These are phyloP conservation scores for Halichoeres trimaculatus DNA, from an alignment of 2,113 vertebrate species.

Conservation along the genomic window DNA sequence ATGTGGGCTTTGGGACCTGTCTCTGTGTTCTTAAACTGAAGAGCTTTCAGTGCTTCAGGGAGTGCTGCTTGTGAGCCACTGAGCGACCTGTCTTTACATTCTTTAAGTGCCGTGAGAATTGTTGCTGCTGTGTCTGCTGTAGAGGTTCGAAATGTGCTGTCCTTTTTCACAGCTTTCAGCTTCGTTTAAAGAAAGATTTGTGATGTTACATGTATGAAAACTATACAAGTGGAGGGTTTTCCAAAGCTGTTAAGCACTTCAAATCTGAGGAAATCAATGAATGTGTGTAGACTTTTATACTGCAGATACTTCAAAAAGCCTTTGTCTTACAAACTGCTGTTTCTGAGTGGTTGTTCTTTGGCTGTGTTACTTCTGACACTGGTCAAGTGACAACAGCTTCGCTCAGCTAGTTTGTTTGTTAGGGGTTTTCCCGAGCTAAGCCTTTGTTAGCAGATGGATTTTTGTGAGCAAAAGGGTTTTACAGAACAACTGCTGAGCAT, in stretches of 20 bases:
- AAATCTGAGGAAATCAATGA: constrained; percentile 15
- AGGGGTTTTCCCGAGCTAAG: constrained; percentile 63
- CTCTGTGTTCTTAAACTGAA: constrained; percentile 57
- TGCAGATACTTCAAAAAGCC: background rate
- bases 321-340: background rate
- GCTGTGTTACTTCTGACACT: constrained; percentile 4
- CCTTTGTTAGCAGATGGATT: constrained; percentile 66
- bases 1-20: constrained; percentile 61
- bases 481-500: constrained; percentile 60
- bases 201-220: constrained; percentile 40
- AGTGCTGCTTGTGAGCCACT: constrained; percentile 36
- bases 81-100: constrained; percentile 61
- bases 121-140: constrained; percentile 21
- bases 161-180: constrained; percentile 38
- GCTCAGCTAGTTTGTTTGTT: constrained; percentile 50
- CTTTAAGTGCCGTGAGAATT: constrained; percentile 41
- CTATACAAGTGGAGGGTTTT: background rate
- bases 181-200: constrained; percentile 29
- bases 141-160: constrained; percentile 23
- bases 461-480: constrained; percentile 52
- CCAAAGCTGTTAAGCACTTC: background rate
- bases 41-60: constrained; percentile 65
- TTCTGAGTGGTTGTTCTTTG: constrained; percentile 8
- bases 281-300: background rate
- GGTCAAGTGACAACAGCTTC: constrained; percentile 40